A percentile compares a stretch with the other conserved stretches of the same genome.
Evolutionary conservation across 2,113 vertebrate genomes (phyloP).

Genomic region (Triplophysa dalaica): DNA sequence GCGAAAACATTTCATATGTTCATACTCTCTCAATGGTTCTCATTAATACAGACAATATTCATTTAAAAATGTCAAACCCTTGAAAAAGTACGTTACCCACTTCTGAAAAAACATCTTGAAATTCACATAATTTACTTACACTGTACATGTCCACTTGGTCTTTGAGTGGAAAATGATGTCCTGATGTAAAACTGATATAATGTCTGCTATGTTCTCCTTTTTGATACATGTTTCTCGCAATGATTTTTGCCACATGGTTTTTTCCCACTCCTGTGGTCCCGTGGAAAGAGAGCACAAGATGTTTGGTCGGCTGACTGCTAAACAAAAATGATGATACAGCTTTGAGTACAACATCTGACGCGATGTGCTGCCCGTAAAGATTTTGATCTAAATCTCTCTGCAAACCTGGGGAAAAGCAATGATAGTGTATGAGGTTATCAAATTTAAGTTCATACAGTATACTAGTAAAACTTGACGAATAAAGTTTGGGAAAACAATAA

Average conservation of each 20-base stretch:
- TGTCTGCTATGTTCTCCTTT: neutral
- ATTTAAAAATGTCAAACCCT: too few species aligned
- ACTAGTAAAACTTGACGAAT: too few species aligned
- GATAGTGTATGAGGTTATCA: too few species aligned
- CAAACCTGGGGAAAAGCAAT: neutral
- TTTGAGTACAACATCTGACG: neutral
- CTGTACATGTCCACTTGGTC: neutral
- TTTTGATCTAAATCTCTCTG: neutral
- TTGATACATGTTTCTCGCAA: neutral
- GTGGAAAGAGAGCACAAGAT: constrained; percentile 12
- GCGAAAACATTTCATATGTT: too few species aligned
- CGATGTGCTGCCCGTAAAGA: constrained; percentile 18
- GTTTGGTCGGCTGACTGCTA: neutral
- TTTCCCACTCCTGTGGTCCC: constrained; percentile 9
- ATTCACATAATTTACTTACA: neutral
- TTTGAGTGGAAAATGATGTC: constrained; percentile 4
- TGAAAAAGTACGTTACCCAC: too few species aligned
- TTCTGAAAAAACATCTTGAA: too few species aligned
- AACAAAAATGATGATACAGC: neutral
- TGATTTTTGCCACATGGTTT: constrained; percentile 17
- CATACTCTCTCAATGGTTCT: too few species aligned
- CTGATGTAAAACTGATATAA: neutral
- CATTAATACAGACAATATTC: too few species aligned
- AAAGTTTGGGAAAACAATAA: too few species aligned
- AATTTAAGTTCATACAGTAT: too few species aligned